Evolutionary conservation across 2,888 invertebrate genomes (phyloP).

Genomic region (Synanthedon andrenaeformis): DNA sequence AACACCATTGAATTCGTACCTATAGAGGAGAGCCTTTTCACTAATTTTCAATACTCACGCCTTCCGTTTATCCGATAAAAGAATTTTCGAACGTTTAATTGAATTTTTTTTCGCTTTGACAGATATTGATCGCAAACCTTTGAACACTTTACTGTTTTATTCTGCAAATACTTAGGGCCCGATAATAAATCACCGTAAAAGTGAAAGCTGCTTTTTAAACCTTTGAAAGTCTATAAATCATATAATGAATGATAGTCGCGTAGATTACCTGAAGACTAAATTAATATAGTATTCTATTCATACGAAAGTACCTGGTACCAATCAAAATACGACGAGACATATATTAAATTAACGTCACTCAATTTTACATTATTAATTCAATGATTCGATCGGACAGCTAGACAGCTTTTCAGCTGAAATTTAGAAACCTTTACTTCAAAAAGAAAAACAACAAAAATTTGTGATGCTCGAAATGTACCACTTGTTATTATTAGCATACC

Average conservation of each 20-base stretch:
- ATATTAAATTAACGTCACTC: too few species aligned
- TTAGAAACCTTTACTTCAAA: too few species aligned
- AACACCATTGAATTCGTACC: conserved; percentile 31
- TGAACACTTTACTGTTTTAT: conserved; percentile 56
- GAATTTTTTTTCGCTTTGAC: conserved; percentile 54
- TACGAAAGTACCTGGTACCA: too few species aligned
- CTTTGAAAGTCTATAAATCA: conserved; percentile 49
- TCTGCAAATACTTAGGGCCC: conserved; percentile 44
- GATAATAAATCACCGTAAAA: conserved; percentile 54
- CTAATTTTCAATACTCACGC: conserved; percentile 53
- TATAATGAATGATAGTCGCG: conserved; percentile 34
- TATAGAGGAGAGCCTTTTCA: conserved; percentile 44
- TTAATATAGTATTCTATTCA: too few species aligned
- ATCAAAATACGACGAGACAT: too few species aligned
- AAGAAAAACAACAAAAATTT: too few species aligned
- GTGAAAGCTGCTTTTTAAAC: conserved; percentile 49
- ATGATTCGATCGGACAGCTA: too few species aligned
- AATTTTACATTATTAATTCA: too few species aligned
- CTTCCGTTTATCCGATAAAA: conserved; percentile 52
- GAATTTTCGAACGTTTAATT: conserved; percentile 53
- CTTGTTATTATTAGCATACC: too few species aligned
- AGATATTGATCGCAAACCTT: conserved; percentile 56
- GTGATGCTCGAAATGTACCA: too few species aligned
- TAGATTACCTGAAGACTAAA: conserved; percentile 2
- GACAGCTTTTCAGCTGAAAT: too few species aligned